A percentile compares a stretch with the other conserved stretches of the same genome.
Conservation (phyloP, 2,797 vertebrate species). For the Steatocranus sp. region DNA sequence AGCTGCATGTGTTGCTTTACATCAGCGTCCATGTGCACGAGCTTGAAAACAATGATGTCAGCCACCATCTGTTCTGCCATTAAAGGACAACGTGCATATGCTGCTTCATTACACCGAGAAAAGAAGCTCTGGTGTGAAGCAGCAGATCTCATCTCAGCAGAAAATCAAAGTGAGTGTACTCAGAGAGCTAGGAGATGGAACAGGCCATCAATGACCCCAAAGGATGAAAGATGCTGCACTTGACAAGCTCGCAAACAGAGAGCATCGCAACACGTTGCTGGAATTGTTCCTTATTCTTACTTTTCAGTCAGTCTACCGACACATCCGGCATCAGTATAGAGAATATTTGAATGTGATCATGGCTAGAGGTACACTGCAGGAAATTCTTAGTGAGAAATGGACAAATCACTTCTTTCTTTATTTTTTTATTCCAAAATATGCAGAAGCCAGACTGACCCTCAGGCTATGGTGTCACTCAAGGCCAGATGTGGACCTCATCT, state of each 20-base stretch:
- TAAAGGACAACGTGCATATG: not conserved
- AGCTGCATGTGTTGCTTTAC: not conserved
- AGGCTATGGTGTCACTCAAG: not conserved
- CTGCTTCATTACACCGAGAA: not conserved
- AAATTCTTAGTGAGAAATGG: not conserved
- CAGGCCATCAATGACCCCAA: not conserved
- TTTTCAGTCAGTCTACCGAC: not conserved
- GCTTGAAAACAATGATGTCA: not conserved
- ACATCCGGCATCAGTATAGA: not conserved
- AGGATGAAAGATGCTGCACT: not conserved
- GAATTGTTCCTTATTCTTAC: not conserved
- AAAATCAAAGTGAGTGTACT: not conserved
- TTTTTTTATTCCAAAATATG: not conserved
- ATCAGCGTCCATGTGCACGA: not conserved
- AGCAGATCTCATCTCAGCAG: not conserved
- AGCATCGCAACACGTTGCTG: not conserved
- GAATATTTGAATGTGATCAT: not conserved
- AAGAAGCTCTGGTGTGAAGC: not conserved
- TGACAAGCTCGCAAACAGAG: not conserved
- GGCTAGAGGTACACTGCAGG: not conserved
- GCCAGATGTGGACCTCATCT: not conserved
- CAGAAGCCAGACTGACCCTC: not conserved
- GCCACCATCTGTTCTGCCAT: not conserved
- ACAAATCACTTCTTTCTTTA: not conserved
- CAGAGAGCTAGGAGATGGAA: not conserved